These are phyloP conservation scores for Sterna hirundo DNA, from an alignment of 2,113 vertebrate species.

Conservation along the genomic window DNA sequence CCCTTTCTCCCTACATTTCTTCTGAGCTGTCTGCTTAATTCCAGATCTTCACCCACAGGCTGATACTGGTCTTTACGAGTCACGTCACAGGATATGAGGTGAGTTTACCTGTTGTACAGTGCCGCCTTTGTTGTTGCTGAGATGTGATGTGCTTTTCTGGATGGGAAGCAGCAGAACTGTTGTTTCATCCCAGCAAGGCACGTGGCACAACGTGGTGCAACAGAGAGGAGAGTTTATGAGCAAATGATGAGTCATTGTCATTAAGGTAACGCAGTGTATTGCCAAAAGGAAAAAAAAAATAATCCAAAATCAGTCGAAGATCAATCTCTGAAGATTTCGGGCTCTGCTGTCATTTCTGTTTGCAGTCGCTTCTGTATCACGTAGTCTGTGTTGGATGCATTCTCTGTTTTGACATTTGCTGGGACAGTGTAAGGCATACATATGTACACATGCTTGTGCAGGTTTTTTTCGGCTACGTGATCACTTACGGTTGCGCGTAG, in stretches of 20 bases:
- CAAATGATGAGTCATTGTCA: not conserved
- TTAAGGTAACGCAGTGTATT: not conserved
- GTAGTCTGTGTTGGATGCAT: not conserved
- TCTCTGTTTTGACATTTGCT: not conserved
- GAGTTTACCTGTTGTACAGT: not conserved
- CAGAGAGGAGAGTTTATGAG: not conserved
- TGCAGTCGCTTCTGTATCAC: not conserved
- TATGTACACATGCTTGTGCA: not conserved
- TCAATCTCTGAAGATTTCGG: not conserved
- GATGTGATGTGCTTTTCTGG: not conserved
- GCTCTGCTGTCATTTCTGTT: not conserved
- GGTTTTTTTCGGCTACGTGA: not conserved
- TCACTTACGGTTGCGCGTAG: not conserved
- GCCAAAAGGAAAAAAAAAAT: not conserved
- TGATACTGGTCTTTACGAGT: not conserved
- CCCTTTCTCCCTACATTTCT: not conserved
- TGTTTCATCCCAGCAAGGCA: not conserved
- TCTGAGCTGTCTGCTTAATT: not conserved
- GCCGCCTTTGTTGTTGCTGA: not conserved
- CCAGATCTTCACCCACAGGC: not conserved
- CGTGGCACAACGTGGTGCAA: not conserved
- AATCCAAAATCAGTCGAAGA: not conserved
- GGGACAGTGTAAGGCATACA: not conserved
- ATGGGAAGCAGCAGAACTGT: not conserved
- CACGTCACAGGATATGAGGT: not conserved